phyloP scores from a whole-genome alignment of 2,797 vertebrate species.

The Peromyscus melanophrys region DNA sequence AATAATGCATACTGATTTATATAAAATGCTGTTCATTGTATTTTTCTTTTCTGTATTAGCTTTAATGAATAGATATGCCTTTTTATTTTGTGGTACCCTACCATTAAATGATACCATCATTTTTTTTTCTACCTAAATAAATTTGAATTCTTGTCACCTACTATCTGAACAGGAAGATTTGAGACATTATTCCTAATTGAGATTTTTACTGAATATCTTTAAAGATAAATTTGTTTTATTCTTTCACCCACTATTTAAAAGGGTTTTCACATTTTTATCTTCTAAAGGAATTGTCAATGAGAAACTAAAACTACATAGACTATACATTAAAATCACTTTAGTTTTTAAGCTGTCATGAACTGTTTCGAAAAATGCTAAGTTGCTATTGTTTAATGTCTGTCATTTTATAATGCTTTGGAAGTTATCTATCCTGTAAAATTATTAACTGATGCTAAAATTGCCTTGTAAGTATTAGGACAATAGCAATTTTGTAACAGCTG shows the following conservation, averaged over 20 bases:
- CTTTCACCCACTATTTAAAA: constrained; percentile 96
- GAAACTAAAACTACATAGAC: constrained; percentile 93
- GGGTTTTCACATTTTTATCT: constrained; percentile 95
- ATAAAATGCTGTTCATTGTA: constrained; percentile 88
- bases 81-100: constrained; percentile 91
- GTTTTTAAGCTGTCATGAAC: constrained; percentile 96
- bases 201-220: constrained; percentile 94
- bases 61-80: constrained; percentile 91
- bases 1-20: constrained; percentile 89
- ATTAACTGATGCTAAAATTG: constrained; percentile 96
- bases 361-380: constrained; percentile 94
- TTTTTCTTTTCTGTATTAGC: constrained; percentile 90
- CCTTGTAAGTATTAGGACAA: constrained; percentile 97
- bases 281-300: constrained; percentile 94
- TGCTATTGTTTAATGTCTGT: constrained; percentile 97
- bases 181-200: constrained; percentile 94
- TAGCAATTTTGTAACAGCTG: constrained; percentile 95
- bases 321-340: constrained; percentile 97
- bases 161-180: constrained; percentile 91
- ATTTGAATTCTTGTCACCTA: constrained; percentile 91
- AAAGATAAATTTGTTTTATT: constrained; percentile 97
- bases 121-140: constrained; percentile 90
- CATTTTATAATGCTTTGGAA: constrained; percentile 95
- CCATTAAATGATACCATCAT: constrained; percentile 91
- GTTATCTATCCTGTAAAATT: constrained; percentile 95